Conservation (phyloP, 2,888 invertebrate species). For the Hydroisotoma schaefferi region DNA sequence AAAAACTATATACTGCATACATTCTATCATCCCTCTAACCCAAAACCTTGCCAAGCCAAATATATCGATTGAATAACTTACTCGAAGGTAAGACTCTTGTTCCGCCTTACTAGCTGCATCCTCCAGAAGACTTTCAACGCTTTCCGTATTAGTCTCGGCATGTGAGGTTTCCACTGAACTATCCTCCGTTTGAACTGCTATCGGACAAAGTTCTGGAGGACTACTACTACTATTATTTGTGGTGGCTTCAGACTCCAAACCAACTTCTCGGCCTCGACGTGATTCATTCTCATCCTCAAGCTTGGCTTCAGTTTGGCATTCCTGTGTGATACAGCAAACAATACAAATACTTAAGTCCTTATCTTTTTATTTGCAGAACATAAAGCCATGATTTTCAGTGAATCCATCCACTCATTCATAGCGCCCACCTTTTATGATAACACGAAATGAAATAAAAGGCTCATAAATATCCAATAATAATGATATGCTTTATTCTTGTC, state of each 20-base stretch:
- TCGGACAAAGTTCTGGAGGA: not conserved
- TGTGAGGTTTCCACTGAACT: not conserved
- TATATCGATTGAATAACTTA: conserved; percentile 9
- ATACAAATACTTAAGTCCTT: not conserved
- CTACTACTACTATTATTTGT: not conserved
- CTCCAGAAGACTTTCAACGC: conserved; percentile 1
- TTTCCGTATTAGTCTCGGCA: conserved; percentile 15
- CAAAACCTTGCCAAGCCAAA: not conserved
- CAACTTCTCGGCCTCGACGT: not conserved
- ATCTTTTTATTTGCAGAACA: no score
- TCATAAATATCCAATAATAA: no score
- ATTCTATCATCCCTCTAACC: not conserved
- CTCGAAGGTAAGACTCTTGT: conserved; percentile 36
- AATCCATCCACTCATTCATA: no score
- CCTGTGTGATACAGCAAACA: conserved; percentile 10
- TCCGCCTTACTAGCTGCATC: conserved; percentile 5
- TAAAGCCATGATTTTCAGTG: no score
- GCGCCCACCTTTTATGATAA: no score
- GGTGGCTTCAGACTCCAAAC: not conserved
- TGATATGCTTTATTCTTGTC: no score
- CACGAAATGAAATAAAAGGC: no score
- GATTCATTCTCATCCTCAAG: not conserved
- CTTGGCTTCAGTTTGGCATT: conserved; percentile 11
- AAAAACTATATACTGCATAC: not conserved
- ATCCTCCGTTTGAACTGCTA: conserved; percentile 2